These are phyloP conservation scores for Gephyroberyx darwinii DNA, from an alignment of 2,797 vertebrate species.

Conservation along the genomic window DNA sequence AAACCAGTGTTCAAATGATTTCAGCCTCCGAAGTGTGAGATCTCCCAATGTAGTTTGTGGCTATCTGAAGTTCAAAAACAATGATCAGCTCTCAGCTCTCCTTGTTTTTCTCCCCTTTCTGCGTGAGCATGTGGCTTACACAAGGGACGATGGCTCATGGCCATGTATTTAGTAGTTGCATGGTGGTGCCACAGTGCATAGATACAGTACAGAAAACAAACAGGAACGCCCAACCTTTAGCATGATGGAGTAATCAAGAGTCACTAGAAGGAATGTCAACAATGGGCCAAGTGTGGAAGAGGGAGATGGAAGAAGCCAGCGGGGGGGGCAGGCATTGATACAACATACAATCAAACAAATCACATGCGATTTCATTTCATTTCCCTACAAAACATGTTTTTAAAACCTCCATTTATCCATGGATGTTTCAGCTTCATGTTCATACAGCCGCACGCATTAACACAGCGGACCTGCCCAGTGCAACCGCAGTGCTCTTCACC, in stretches of 20 bases:
- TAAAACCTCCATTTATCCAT: background rate
- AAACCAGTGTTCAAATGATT: background rate
- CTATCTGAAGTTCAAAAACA: slow-evolving; percentile 19
- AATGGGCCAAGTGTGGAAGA: slow-evolving; percentile 63
- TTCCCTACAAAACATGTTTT: slow-evolving; percentile 6
- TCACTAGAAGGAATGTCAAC: slow-evolving; percentile 77
- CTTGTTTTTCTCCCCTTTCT: slow-evolving; percentile 27
- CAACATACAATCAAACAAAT: slow-evolving; percentile 19
- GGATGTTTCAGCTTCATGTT: slow-evolving; percentile 18
- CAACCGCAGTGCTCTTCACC: background rate
- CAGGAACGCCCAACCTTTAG: slow-evolving; percentile 75
- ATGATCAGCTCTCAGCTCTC: slow-evolving; percentile 25
- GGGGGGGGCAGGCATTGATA: background rate
- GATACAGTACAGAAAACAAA: slow-evolving; percentile 80
- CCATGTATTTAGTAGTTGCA: slow-evolving; percentile 58
- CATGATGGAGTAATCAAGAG: slow-evolving; percentile 76
- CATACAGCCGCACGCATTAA: background rate
- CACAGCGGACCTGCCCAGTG: too few species aligned
- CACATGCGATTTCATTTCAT: slow-evolving; percentile 18
- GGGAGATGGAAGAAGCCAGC: slow-evolving; percentile 35
- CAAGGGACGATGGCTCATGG: slow-evolving; percentile 23
- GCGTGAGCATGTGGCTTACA: slow-evolving; percentile 38
- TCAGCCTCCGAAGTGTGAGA: background rate
- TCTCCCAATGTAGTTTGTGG: too few species aligned
- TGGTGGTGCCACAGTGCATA: slow-evolving; percentile 67